These are phyloP conservation scores for Phyllostomus hastatus DNA, from an alignment of 2,113 vertebrate species.

Conservation along the genomic window DNA sequence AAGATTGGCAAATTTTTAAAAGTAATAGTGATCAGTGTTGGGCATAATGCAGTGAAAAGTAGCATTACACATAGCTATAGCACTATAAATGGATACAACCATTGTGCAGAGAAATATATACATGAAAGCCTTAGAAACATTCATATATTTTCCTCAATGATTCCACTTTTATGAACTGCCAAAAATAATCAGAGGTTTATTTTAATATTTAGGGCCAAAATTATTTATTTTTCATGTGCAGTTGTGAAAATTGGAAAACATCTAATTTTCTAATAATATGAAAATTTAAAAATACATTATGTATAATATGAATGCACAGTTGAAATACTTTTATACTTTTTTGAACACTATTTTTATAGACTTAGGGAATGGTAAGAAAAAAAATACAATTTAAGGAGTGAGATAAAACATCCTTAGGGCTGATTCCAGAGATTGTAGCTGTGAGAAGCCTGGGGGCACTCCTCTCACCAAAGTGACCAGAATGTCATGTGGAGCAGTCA, in stretches of 20 bases:
- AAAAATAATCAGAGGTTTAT: neutral
- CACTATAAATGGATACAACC: neutral
- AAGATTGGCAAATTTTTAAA: neutral
- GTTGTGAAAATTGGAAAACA: constrained; percentile 4
- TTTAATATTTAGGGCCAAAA: neutral
- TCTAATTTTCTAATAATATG: neutral
- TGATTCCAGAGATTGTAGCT: neutral
- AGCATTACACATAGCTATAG: neutral
- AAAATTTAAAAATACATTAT: neutral
- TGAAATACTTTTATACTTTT: neutral
- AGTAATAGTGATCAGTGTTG: neutral
- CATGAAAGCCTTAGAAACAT: neutral
- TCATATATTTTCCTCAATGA: neutral
- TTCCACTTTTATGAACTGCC: neutral
- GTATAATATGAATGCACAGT: neutral
- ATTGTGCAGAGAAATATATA: neutral
- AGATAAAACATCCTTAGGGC: neutral
- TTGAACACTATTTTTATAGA: neutral
- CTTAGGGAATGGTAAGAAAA: neutral
- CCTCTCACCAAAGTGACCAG: neutral
- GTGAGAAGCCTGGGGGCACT: neutral
- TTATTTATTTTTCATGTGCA: neutral
- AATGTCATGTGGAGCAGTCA: neutral
- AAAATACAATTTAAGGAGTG: neutral
- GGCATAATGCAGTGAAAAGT: neutral